Conservation (phyloP, 2,888 invertebrate species). For the Trypoxylon attenuatum region DNA sequence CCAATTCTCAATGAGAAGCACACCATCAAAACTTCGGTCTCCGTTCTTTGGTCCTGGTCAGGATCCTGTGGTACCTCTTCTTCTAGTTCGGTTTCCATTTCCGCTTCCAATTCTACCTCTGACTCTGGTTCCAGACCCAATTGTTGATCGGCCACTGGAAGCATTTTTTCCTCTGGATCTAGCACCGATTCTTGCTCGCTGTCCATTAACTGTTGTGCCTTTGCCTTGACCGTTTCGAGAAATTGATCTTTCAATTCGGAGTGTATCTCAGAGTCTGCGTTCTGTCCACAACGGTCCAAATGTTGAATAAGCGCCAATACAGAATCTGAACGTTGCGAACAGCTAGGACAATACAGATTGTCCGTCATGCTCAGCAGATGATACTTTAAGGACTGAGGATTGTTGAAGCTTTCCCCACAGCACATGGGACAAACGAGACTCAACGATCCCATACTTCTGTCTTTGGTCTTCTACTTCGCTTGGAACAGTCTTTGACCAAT, state of each 20-base stretch:
- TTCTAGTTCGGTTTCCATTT: neutral
- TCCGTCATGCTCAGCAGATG: constrained; percentile 77
- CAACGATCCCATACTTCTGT: constrained; percentile 75
- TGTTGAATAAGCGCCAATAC: constrained; percentile 78
- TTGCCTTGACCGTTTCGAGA: constrained; percentile 17
- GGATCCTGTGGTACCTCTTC: too few species aligned
- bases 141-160: constrained; percentile 1
- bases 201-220: too few species aligned
- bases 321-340: constrained; percentile 77
- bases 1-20: neutral
- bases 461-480: constrained; percentile 1
- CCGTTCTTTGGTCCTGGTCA: constrained; percentile 4
- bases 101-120: neutral
- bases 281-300: constrained; percentile 73
- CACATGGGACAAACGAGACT: constrained; percentile 80
- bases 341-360: constrained; percentile 79
- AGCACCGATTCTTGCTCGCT: constrained; percentile 15
- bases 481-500: constrained; percentile 7
- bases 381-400: constrained; percentile 76
- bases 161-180: constrained; percentile 38
- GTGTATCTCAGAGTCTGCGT: constrained; percentile 26
- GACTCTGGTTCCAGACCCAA: constrained; percentile 1
- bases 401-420: constrained; percentile 79
- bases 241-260: constrained; percentile 24
- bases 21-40: constrained; percentile 44